A percentile compares a stretch with the other conserved stretches of the same genome.
These are phyloP conservation scores for Formica aserva DNA, from an alignment of 2,888 invertebrate species.

Conservation along the genomic window DNA sequence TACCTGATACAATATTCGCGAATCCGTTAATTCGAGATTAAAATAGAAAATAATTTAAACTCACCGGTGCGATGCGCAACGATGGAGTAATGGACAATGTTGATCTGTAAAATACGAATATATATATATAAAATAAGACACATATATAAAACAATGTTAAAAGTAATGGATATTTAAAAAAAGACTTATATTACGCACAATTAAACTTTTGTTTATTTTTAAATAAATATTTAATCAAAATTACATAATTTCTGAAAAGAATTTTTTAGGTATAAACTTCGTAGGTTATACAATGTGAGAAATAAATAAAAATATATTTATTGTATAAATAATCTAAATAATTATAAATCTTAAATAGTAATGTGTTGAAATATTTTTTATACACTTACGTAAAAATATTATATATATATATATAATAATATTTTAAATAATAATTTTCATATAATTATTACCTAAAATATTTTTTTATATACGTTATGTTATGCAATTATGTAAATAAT, in stretches of 20 bases:
- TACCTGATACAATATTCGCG: background rate
- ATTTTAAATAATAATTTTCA: background rate
- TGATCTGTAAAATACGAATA: constrained; percentile 5
- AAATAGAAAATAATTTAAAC: background rate
- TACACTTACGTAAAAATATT: background rate
- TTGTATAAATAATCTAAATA: background rate
- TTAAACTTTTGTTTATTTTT: background rate
- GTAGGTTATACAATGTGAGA: background rate
- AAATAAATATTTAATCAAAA: background rate
- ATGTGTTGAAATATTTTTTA: background rate
- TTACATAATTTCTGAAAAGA: background rate
- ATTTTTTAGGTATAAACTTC: background rate
- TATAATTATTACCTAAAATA: background rate
- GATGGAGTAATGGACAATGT: background rate
- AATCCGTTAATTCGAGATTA: background rate
- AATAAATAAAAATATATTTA: background rate
- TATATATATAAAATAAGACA: background rate
- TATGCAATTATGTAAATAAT: background rate
- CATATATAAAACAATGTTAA: background rate
- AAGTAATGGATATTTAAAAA: background rate
- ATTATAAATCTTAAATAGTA: background rate
- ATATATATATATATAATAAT: background rate
- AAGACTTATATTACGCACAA: background rate
- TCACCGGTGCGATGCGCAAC: background rate
- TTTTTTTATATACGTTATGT: background rate